A percentile compares a stretch with the other conserved stretches of the same genome.
Evolutionary conservation across 2,888 invertebrate species (phyloP).

Genomic region (Scaeva pyrastri): DNA sequence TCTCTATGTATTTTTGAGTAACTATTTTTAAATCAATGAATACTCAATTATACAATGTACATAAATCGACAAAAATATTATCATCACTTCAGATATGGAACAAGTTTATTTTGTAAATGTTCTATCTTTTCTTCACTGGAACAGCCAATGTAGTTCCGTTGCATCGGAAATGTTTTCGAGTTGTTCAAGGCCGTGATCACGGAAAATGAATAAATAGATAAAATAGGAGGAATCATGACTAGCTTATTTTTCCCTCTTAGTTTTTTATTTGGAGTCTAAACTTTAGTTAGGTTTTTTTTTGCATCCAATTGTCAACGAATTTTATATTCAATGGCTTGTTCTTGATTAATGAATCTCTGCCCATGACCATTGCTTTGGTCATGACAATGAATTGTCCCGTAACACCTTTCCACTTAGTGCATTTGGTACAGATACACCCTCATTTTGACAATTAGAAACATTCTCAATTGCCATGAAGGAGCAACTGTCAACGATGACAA

Average conservation of each 20-base stretch:
- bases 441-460: not conserved
- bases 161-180: slow-evolving; percentile 42
- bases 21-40: slow-evolving; percentile 37
- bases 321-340: not conserved
- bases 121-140: slow-evolving; percentile 47
- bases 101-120: slow-evolving; percentile 46
- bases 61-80: not conserved
- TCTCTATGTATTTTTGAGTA: not conserved
- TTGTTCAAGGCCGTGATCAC: slow-evolving; percentile 35
- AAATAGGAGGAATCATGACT: slow-evolving; percentile 31
- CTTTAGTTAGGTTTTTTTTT: not conserved
- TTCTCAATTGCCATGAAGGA: slow-evolving; percentile 31
- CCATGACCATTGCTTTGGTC: slow-evolving; percentile 39
- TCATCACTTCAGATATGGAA: slow-evolving; percentile 7
- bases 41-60: slow-evolving; percentile 24
- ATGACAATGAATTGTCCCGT: slow-evolving; percentile 47
- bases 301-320: not conserved
- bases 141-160: not conserved
- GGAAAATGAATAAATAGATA: not conserved
- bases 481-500: slow-evolving; percentile 5
- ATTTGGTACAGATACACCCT: not conserved
- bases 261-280: slow-evolving; percentile 20
- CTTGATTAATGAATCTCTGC: slow-evolving; percentile 8
- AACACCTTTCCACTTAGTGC: slow-evolving; percentile 7
- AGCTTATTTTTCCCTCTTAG: slow-evolving; percentile 26